These are phyloP conservation scores for Amblyteles armatorius DNA, from an alignment of 2,888 invertebrate species.

Conservation along the genomic window DNA sequence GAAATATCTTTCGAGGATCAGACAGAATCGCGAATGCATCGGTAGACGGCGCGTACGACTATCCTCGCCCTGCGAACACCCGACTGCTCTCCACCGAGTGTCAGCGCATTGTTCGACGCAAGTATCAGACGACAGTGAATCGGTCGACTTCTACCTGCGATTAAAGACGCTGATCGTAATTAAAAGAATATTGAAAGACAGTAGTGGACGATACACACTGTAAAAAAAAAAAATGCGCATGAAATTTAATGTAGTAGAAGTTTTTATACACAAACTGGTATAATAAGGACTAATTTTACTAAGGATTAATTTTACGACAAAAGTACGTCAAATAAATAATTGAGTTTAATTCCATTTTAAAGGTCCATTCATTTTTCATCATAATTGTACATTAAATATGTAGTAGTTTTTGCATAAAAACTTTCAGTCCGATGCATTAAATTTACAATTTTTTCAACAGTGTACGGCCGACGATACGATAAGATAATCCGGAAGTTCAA, in stretches of 20 bases:
- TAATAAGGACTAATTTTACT: too few species aligned
- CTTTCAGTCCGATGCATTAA: too few species aligned
- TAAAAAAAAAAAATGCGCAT: not conserved
- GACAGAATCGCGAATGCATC: constrained; percentile 58
- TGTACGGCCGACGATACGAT: not conserved
- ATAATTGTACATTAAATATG: too few species aligned
- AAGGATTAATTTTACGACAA: too few species aligned
- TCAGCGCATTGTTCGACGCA: not conserved
- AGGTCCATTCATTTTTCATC: too few species aligned
- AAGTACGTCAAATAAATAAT: too few species aligned
- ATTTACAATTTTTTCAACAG: too few species aligned
- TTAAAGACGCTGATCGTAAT: not conserved
- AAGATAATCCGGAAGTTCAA: not conserved
- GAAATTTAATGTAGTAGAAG: too few species aligned
- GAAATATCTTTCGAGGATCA: constrained; percentile 53
- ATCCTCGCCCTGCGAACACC: constrained; percentile 1
- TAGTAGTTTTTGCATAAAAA: too few species aligned
- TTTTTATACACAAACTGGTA: too few species aligned
- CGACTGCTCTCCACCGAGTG: not conserved
- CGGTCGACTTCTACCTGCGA: not conserved
- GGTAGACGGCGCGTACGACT: constrained; percentile 46
- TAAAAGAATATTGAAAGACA: not conserved
- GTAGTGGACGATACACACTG: not conserved
- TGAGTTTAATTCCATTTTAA: too few species aligned
- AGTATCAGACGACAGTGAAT: constrained; percentile 1